phyloP scores from a whole-genome alignment of 2,888 invertebrate species.

The Molanna angustata region DNA sequence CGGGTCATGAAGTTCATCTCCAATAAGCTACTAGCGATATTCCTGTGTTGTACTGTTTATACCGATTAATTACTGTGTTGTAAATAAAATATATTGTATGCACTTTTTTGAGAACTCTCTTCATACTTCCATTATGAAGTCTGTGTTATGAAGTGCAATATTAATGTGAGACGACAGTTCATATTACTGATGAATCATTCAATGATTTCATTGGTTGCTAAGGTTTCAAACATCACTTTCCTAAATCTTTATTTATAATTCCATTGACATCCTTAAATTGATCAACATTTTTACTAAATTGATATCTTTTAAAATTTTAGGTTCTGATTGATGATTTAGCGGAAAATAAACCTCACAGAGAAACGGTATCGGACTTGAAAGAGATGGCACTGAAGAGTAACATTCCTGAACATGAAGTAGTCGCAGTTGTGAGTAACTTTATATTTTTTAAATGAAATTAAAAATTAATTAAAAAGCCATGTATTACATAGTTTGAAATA shows the following conservation, averaged over 20 bases:
- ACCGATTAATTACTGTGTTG: too few relatives aligned
- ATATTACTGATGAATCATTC: slow-evolving; percentile 12
- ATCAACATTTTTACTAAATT: too few relatives aligned
- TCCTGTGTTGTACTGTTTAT: too few relatives aligned
- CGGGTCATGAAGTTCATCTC: too few relatives aligned
- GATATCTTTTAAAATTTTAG: slow-evolving; percentile 48
- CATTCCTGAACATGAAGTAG: slow-evolving; percentile 89
- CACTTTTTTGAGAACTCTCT: slow-evolving; percentile 26
- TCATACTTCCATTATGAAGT: slow-evolving; percentile 5
- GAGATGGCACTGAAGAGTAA: slow-evolving; percentile 80
- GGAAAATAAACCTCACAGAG: slow-evolving; percentile 82
- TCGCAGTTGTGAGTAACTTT: slow-evolving; percentile 69
- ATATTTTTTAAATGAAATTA: too few relatives aligned
- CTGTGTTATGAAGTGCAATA: slow-evolving; percentile 23
- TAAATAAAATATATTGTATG: too few relatives aligned
- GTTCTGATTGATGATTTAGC: slow-evolving; percentile 81
- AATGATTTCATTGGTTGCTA: slow-evolving; percentile 5
- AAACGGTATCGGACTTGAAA: slow-evolving; percentile 79
- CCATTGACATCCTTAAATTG: too few relatives aligned
- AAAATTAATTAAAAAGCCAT: too few relatives aligned
- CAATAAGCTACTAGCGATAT: too few relatives aligned
- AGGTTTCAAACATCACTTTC: slow-evolving; percentile 15
- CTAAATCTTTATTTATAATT: too few relatives aligned
- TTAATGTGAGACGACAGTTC: slow-evolving; percentile 12
- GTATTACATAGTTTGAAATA: too few relatives aligned